These are phyloP conservation scores for Thunnus maccoyii DNA, from an alignment of 2,113 vertebrate genomes.

Conservation along the genomic window DNA sequence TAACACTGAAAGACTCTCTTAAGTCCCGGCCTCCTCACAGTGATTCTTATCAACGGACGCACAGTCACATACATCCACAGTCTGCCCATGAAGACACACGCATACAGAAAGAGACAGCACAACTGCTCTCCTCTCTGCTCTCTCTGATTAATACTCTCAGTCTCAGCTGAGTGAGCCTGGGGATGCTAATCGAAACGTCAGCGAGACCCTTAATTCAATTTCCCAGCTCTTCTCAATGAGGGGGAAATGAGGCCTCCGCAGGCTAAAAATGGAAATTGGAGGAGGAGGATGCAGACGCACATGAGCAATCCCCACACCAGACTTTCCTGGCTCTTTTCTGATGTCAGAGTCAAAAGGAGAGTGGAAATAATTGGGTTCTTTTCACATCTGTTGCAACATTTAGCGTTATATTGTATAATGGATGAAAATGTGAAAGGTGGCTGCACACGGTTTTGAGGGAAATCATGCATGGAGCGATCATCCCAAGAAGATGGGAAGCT, in stretches of 20 bases:
- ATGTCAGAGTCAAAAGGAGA: slow-evolving; percentile 42
- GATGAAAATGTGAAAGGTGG: slow-evolving; percentile 21
- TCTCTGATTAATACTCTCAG: slow-evolving; percentile 75
- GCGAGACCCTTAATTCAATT: slow-evolving; percentile 82
- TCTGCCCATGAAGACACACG: slow-evolving; percentile 15
- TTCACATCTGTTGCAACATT: slow-evolving; percentile 18
- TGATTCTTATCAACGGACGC: slow-evolving; percentile 34
- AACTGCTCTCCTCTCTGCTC: slow-evolving; percentile 40
- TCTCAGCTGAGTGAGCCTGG: slow-evolving; percentile 65
- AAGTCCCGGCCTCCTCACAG: slow-evolving; percentile 35
- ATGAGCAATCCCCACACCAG: slow-evolving; percentile 70
- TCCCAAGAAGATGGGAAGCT: neutral
- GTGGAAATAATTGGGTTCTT: slow-evolving; percentile 44
- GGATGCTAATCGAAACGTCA: slow-evolving; percentile 82
- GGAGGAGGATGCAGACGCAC: slow-evolving; percentile 62
- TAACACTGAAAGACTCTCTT: slow-evolving; percentile 48
- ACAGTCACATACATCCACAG: neutral
- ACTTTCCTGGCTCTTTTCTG: slow-evolving; percentile 60
- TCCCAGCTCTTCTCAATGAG: slow-evolving; percentile 75
- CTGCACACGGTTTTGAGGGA: neutral
- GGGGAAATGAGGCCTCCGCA: slow-evolving; percentile 71
- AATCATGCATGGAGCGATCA: neutral
- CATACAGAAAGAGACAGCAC: slow-evolving; percentile 10
- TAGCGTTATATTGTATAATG: slow-evolving; percentile 20
- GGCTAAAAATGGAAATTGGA: slow-evolving; percentile 80